Evolutionary conservation across 2,888 invertebrate genomes (phyloP).

Genomic region (Pyrocoelia pectoralis): DNA sequence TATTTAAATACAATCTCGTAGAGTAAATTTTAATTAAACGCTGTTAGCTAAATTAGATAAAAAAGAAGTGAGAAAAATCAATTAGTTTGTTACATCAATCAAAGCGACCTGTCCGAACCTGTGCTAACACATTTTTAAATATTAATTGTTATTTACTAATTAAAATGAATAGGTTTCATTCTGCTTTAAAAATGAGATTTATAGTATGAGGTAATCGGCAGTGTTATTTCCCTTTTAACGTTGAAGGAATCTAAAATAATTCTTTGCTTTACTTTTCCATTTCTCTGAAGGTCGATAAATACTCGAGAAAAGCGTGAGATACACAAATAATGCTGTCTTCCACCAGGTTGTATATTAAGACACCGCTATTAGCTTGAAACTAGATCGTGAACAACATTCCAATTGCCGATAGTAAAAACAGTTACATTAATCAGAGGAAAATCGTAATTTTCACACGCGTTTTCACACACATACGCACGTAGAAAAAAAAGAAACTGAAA

Average conservation of each 20-base stretch:
- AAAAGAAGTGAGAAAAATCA: too few relatives aligned
- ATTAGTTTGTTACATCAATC: too few relatives aligned
- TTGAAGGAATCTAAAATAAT: constrained; percentile 7
- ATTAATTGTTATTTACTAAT: neutral
- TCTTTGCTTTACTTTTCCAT: constrained; percentile 7
- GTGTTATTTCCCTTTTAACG: constrained; percentile 7
- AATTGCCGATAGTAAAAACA: constrained; percentile 12
- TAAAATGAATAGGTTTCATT: neutral
- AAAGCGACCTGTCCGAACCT: too few relatives aligned
- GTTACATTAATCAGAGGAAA: constrained; percentile 10
- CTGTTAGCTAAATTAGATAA: too few relatives aligned
- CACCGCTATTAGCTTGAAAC: constrained; percentile 10
- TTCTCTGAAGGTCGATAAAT: constrained; percentile 8
- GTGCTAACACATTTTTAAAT: too few relatives aligned
- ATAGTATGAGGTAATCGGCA: neutral
- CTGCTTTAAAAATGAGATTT: too few relatives aligned
- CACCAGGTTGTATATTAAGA: constrained; percentile 10
- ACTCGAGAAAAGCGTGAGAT: constrained; percentile 9
- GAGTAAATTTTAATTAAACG: too few relatives aligned
- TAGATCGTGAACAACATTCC: constrained; percentile 9
- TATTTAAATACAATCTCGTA: too few relatives aligned
- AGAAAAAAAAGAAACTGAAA: neutral
- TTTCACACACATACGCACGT: too few relatives aligned
- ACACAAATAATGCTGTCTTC: constrained; percentile 9
- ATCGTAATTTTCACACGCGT: neutral